phyloP scores from a whole-genome alignment of 2,888 invertebrate species.

The Marronus borbonicus region DNA sequence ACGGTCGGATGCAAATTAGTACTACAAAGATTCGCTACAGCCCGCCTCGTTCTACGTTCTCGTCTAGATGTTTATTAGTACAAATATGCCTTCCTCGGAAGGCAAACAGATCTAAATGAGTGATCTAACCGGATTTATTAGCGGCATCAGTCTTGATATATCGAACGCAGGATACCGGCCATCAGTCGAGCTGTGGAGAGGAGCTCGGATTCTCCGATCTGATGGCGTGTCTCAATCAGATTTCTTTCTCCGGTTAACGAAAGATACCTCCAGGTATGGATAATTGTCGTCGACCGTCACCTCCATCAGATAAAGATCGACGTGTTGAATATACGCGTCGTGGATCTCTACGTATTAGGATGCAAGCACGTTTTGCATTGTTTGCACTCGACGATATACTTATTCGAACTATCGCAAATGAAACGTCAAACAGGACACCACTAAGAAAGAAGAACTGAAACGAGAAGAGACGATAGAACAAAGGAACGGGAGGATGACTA shows the following conservation, averaged over 20 bases:
- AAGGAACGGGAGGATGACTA: slow-evolving; percentile 1
- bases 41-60: slow-evolving; percentile 4
- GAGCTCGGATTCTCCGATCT: slow-evolving; percentile 40
- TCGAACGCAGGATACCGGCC: slow-evolving; percentile 58
- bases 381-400: slow-evolving; percentile 32
- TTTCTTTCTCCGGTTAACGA: slow-evolving; percentile 57
- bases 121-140: slow-evolving; percentile 62
- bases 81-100: slow-evolving; percentile 54
- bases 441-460: neutral
- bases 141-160: slow-evolving; percentile 58
- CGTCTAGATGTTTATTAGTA: slow-evolving; percentile 52
- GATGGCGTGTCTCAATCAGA: slow-evolving; percentile 64
- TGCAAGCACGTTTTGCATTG: slow-evolving; percentile 20
- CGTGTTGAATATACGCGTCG: slow-evolving; percentile 1
- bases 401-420: slow-evolving; percentile 29
- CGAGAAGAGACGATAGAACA: slow-evolving; percentile 10
- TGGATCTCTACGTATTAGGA: slow-evolving; percentile 3
- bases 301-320: slow-evolving; percentile 56
- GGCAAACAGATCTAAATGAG: slow-evolving; percentile 60
- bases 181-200: slow-evolving; percentile 56
- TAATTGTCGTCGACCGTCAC: slow-evolving; percentile 65
- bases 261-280: slow-evolving; percentile 63
- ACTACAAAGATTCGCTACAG: slow-evolving; percentile 25
- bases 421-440: slow-evolving; percentile 25
- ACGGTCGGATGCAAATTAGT: slow-evolving; percentile 39